Percentiles rank a stretch among this genome's conserved stretches.
Evolutionary conservation across 2,113 vertebrate genomes (phyloP).

Genomic region (Sphyrna mokarran): DNA sequence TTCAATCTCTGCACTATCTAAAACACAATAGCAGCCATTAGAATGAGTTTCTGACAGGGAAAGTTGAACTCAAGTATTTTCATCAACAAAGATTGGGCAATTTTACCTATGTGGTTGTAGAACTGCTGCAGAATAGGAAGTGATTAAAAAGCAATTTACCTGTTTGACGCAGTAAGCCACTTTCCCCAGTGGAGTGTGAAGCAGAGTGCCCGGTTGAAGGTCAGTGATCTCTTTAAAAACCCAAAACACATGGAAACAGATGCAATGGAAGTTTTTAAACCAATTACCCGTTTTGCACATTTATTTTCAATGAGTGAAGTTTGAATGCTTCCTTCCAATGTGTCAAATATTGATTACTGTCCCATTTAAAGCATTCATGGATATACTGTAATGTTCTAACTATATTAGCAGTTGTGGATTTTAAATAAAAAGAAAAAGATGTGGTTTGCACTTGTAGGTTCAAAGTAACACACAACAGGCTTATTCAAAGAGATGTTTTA

Average conservation of each 20-base stretch:
- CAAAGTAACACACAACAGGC: too few species aligned
- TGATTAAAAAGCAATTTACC: neutral
- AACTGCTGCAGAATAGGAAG: too few species aligned
- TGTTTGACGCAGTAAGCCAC: neutral
- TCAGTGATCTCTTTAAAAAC: neutral
- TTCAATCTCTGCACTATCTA: neutral
- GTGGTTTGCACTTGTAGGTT: too few species aligned
- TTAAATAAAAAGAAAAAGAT: too few species aligned
- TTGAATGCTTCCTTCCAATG: neutral
- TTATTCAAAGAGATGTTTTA: too few species aligned
- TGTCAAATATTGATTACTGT: neutral
- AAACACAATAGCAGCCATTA: neutral
- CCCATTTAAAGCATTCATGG: neutral
- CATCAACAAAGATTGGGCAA: neutral
- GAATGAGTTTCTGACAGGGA: neutral
- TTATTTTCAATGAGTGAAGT: neutral
- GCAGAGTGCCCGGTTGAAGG: neutral
- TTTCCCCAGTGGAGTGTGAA: neutral
- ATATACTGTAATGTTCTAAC: too few species aligned
- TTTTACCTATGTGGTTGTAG: neutral
- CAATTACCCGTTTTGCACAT: neutral
- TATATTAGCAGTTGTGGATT: too few species aligned
- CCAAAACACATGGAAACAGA: neutral
- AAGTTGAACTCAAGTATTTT: neutral
- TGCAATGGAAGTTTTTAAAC: neutral